Evolutionary conservation across 2,113 vertebrate genomes (phyloP).

Genomic region (Puntigrus tetrazona): DNA sequence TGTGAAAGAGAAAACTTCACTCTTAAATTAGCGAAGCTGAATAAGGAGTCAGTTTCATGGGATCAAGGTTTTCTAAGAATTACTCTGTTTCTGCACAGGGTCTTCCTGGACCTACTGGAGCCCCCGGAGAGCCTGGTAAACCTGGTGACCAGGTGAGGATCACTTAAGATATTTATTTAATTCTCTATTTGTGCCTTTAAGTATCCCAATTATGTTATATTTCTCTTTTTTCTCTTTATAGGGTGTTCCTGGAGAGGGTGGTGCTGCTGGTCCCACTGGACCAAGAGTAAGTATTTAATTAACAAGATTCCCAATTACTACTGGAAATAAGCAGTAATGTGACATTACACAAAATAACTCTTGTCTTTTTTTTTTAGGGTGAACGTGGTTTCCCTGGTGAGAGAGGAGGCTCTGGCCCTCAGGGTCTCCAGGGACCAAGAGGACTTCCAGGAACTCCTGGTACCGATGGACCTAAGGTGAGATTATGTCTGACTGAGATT

Average conservation of each 20-base stretch:
- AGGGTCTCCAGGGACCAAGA: conserved; percentile 90
- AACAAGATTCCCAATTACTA: neutral
- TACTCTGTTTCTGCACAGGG: conserved; percentile 75
- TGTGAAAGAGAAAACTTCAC: neutral
- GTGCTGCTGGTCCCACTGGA: conserved; percentile 85
- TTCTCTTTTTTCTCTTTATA: conserved; percentile 61
- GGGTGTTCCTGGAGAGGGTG: conserved; percentile 93
- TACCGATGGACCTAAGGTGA: conserved; percentile 94
- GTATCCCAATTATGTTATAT: neutral
- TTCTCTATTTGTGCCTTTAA: neutral
- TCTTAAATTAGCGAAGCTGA: neutral
- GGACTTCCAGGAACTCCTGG: conserved; percentile 96
- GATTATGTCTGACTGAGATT: conserved; percentile 42
- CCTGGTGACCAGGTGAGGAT: conserved; percentile 89
- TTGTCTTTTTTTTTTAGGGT: conserved; percentile 73
- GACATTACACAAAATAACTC: conserved; percentile 5
- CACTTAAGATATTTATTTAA: neutral
- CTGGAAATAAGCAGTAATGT: neutral
- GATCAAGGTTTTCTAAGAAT: neutral
- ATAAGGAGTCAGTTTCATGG: neutral
- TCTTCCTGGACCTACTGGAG: conserved; percentile 88
- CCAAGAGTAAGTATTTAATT: conserved; percentile 85
- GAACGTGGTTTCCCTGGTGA: conserved; percentile 98
- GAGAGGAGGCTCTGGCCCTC: conserved; percentile 87
- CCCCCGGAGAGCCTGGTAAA: conserved; percentile 92